These are phyloP conservation scores for Orthosia gothica DNA, from an alignment of 2,888 invertebrate species.

Conservation along the genomic window DNA sequence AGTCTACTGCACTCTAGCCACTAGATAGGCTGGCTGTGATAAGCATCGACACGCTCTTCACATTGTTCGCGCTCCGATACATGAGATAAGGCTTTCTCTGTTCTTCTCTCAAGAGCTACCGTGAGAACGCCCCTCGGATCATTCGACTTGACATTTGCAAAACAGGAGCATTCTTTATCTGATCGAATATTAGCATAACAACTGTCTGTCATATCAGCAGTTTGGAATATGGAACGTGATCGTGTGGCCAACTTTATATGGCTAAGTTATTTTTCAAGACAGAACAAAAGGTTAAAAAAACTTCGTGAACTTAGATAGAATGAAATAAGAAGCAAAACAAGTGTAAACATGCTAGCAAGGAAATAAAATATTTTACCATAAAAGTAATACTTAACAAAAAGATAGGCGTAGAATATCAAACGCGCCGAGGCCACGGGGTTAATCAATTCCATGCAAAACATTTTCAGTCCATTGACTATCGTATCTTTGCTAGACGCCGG, in stretches of 20 bases:
- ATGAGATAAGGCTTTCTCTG: constrained; percentile 89
- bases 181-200: constrained; percentile 74
- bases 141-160: constrained; percentile 82
- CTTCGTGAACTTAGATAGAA: constrained; percentile 1
- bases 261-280: constrained; percentile 34
- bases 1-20: constrained; percentile 84
- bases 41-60: constrained; percentile 88
- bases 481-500: constrained; percentile 84
- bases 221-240: constrained; percentile 46
- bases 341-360: constrained; percentile 23
- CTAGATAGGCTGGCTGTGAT: constrained; percentile 85
- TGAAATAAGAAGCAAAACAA: background rate
- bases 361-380: constrained; percentile 41
- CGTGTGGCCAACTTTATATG: constrained; percentile 26
- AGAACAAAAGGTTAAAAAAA: constrained; percentile 16
- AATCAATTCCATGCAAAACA: constrained; percentile 82
- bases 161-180: constrained; percentile 80
- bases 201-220: constrained; percentile 57
- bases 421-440: constrained; percentile 72
- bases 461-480: constrained; percentile 84
- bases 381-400: constrained; percentile 51
- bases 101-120: constrained; percentile 86
- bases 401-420: constrained; percentile 68
- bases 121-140: constrained; percentile 84
- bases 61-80: constrained; percentile 89